Evolutionary conservation across 2,797 vertebrate genomes (phyloP).

Genomic region (Crocodylus rhombifer): DNA sequence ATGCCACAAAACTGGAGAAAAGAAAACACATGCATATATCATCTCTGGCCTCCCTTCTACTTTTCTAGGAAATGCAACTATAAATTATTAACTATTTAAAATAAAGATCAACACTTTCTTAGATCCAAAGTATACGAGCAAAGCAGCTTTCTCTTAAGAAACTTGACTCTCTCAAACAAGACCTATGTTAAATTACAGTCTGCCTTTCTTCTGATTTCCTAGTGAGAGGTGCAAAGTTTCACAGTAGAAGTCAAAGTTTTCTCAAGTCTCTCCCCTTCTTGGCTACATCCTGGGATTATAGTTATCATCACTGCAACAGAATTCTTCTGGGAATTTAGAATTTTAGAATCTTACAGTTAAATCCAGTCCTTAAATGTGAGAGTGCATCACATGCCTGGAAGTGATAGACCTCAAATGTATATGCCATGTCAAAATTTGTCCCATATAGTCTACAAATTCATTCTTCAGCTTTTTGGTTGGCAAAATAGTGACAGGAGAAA

Average conservation of each 20-base stretch:
- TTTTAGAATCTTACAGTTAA: too few species aligned
- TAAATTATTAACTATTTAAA: not conserved
- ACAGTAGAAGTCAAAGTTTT: not conserved
- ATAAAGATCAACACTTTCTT: not conserved
- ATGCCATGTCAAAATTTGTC: not conserved
- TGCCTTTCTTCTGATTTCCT: constrained; percentile 2
- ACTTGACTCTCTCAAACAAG: not conserved
- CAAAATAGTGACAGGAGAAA: not conserved
- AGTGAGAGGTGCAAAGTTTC: not conserved
- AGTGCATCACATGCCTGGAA: not conserved
- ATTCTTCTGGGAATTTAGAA: not conserved
- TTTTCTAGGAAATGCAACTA: constrained; percentile 1
- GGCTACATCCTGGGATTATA: not conserved
- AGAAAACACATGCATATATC: constrained; percentile 14
- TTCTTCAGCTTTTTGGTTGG: not conserved
- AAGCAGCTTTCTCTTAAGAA: not conserved
- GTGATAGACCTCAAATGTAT: not conserved
- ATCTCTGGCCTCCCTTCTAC: not conserved
- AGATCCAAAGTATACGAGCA: not conserved
- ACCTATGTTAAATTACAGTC: not conserved
- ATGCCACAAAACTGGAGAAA: not conserved
- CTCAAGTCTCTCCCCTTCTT: not conserved
- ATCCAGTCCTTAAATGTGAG: not conserved
- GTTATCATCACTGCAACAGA: not conserved
- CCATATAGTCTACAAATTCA: not conserved